Conservation (phyloP, 2,113 vertebrate genomes). For the Trogon surrucura region DNA sequence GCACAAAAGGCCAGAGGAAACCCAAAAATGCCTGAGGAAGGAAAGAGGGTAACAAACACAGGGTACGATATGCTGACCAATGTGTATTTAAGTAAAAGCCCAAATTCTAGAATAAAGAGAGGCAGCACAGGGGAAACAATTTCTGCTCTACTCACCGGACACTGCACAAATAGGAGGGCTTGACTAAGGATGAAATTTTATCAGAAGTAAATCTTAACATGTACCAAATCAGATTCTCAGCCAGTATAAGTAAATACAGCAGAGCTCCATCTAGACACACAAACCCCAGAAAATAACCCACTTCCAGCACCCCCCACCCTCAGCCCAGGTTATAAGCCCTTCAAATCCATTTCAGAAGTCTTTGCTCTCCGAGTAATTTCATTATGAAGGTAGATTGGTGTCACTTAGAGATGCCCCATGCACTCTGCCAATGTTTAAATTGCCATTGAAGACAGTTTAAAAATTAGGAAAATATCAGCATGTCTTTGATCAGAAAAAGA, state of each 20-base stretch:
- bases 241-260: neutral
- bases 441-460: neutral
- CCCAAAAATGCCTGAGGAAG: neutral
- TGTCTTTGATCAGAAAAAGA: neutral
- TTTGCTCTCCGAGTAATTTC: neutral
- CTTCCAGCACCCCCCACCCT: neutral
- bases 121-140: neutral
- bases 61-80: neutral
- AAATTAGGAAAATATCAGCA: neutral
- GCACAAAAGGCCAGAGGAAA: neutral
- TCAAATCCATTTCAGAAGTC: neutral
- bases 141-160: neutral
- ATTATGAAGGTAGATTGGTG: neutral
- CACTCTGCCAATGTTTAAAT: neutral
- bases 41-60: neutral
- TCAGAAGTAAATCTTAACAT: neutral
- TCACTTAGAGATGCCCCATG: neutral
- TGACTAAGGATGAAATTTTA: neutral
- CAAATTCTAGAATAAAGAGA: neutral
- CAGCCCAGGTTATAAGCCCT: neutral
- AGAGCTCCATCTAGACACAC: neutral
- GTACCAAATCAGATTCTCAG: rapidly evolving
- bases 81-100: neutral
- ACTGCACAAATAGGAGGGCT: neutral
- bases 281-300: neutral